Base-by-base conservation (phyloP, 1,140 invertebrate genomes). In the Pseudomyrmex dendroicus region DNA sequence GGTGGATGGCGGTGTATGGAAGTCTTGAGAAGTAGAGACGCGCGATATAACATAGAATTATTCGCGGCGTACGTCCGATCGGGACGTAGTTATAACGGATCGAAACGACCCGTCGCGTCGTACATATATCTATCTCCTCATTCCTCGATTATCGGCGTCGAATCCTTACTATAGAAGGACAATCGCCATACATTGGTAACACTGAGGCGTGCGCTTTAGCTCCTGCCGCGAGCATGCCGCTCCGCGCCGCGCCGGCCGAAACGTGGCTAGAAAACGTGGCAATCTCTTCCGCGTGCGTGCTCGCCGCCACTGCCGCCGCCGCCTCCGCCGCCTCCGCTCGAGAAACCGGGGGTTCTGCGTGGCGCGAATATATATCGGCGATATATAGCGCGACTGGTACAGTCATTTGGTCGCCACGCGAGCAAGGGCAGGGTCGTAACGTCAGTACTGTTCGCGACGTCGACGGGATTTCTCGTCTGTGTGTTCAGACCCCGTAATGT, bases 381-480 rank as follows among this genome's bases (percentile, higher is more conserved):
- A 48, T 54, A 73, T 63, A 64, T 20, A 5, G 46, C 66, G 13
- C 54, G 80, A 63, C 48, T 22, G 25, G 48, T 48, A 15, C 76
- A 46, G 56, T 61, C 70, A 63, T 48, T 84, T 83, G 85, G 86
- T 91, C 90, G 89, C 88, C 88, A 91, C 91, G 90, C 91, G 92
- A 92, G 92, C 91, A 93, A 93, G 92, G 91, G 92, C 92, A 93
- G 92, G 92, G 92, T 93, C 92, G 92, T 89, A 15, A 87, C 72
- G 86, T 80, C 91, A 92, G 91, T 92, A 89, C 84, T 87, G 86
- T 90, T 87, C 90, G 91, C 87, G 89, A 88, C 89, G 85, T 84
- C 91, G 90, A 87, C 86, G 89, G 84, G 73, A 78, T 9, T 73
- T 59, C 78, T 76, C 83, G 76, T 59, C 20, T 20, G 12, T 63